Evolutionary conservation across 2,888 invertebrate species (phyloP).

Genomic region (Tiphia femorata): DNA sequence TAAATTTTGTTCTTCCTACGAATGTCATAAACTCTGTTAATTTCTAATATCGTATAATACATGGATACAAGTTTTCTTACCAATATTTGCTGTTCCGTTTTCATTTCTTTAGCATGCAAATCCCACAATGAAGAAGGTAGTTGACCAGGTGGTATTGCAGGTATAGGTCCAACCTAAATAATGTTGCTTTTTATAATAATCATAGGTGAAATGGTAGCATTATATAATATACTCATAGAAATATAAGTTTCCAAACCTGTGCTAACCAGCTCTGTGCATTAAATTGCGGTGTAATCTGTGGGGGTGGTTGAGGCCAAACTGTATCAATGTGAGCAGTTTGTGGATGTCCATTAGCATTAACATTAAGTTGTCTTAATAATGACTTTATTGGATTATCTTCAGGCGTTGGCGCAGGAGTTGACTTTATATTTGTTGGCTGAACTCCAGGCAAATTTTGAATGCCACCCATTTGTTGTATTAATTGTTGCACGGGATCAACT

Average conservation of each 20-base stretch:
- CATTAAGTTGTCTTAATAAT: slow-evolving; percentile 70
- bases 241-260: slow-evolving; percentile 47
- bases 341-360: slow-evolving; percentile 57
- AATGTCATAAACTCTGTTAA: neutral
- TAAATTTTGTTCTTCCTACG: slow-evolving; percentile 56
- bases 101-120: slow-evolving; percentile 67
- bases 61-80: slow-evolving; percentile 60
- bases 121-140: slow-evolving; percentile 65
- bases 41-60: neutral
- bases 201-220: neutral
- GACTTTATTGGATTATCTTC: slow-evolving; percentile 71
- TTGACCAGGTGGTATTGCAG: slow-evolving; percentile 64
- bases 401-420: slow-evolving; percentile 37
- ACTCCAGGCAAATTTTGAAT: slow-evolving; percentile 67
- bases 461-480: slow-evolving; percentile 72
- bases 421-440: slow-evolving; percentile 53
- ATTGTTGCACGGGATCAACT: slow-evolving; percentile 71
- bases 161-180: slow-evolving; percentile 58
- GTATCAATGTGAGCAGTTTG: slow-evolving; percentile 59
- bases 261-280: slow-evolving; percentile 64
- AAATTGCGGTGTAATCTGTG: slow-evolving; percentile 60
- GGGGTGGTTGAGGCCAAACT: slow-evolving; percentile 64
- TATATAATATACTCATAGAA: neutral
- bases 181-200: neutral
- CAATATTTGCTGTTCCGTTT: slow-evolving; percentile 70